Evolutionary conservation across 92 coral and sea anemone species (phyloP).

Genomic region (Pocillopora grandis): DNA sequence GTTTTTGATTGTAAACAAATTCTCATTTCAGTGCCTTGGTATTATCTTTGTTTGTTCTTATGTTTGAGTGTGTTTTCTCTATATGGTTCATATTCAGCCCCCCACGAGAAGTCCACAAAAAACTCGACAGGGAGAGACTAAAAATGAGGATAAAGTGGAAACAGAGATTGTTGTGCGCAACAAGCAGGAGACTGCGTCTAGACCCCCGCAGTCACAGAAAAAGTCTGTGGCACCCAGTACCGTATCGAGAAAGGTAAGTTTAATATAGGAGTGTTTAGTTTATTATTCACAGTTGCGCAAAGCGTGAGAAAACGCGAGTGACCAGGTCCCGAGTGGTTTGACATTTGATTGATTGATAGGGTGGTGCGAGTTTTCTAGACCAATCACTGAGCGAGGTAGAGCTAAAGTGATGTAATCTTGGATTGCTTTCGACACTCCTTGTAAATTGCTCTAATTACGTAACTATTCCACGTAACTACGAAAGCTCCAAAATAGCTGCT

Average conservation of each 20-base stretch:
- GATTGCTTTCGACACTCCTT: too few relatives aligned
- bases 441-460: too few relatives aligned
- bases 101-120: constrained; percentile 20
- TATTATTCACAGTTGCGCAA: neutral
- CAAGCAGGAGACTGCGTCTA: constrained; percentile 57
- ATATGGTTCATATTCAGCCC: constrained; percentile 13
- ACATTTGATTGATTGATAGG: too few relatives aligned
- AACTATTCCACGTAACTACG: too few relatives aligned
- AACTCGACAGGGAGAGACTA: constrained; percentile 32
- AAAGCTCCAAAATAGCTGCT: neutral
- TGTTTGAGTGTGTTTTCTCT: neutral
- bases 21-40: too few relatives aligned
- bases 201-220: constrained; percentile 49
- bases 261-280: too few relatives aligned
- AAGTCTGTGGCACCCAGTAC: constrained; percentile 64
- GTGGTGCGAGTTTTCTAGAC: too few relatives aligned
- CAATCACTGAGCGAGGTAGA: too few relatives aligned
- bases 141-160: constrained; percentile 40
- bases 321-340: too few relatives aligned
- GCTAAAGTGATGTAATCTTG: too few relatives aligned
- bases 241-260: constrained; percentile 72
- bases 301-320: neutral
- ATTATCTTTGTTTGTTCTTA: neutral
- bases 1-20: too few relatives aligned
- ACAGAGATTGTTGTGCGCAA: constrained; percentile 67